phyloP scores from a whole-genome alignment of 2,888 invertebrate species.

The Athalia circularis region DNA sequence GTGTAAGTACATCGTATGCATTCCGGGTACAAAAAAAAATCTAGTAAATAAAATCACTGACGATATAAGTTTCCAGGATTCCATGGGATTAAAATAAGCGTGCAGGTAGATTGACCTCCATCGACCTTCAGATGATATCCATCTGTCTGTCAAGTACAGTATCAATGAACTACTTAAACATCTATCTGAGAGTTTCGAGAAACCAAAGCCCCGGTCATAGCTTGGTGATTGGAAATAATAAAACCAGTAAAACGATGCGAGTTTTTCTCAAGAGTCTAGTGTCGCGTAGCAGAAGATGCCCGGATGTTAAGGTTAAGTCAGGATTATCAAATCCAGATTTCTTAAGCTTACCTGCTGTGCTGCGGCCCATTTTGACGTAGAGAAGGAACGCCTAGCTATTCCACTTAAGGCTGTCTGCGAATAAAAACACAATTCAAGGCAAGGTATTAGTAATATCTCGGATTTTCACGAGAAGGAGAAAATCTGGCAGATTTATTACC shows the following conservation, averaged over 20 bases:
- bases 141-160: slow-evolving; percentile 19
- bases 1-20: no score
- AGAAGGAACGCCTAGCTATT: slow-evolving; percentile 68
- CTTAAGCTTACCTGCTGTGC: slow-evolving; percentile 68
- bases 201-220: no score
- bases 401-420: slow-evolving; percentile 64
- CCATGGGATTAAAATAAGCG: not conserved
- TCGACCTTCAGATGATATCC: slow-evolving; percentile 54
- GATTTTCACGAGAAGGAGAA: not conserved
- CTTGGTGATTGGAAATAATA: not conserved
- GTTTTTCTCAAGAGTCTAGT: no score
- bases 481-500: slow-evolving; percentile 37
- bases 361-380: slow-evolving; percentile 69
- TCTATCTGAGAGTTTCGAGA: no score
- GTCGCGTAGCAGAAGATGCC: slow-evolving; percentile 28
- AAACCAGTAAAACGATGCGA: not conserved
- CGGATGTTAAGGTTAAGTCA: slow-evolving; percentile 51
- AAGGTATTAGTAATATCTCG: slow-evolving; percentile 23
- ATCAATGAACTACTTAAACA: not conserved
- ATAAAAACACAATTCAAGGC: slow-evolving; percentile 17
- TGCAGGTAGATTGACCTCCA: slow-evolving; percentile 56
- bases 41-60: no score
- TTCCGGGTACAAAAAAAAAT: no score
- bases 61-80: no score
- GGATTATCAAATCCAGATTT: not conserved